These are phyloP conservation scores for Pseudomyrmex sp. DNA, from an alignment of 1,140 invertebrate species.

Conservation along the genomic window DNA sequence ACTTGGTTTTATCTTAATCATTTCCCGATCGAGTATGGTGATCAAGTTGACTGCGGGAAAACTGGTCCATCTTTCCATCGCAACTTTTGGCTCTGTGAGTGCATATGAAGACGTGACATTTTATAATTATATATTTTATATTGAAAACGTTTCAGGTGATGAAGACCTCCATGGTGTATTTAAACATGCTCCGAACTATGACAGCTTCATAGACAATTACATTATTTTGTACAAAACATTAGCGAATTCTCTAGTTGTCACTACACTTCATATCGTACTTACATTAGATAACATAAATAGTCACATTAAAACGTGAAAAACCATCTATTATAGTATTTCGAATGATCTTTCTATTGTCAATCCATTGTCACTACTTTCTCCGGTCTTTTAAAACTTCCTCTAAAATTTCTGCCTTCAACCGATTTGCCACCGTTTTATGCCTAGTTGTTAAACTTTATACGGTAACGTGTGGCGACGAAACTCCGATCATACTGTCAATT, in stretches of 20 bases:
- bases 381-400: no score
- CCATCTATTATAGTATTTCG: neutral
- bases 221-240: constrained; percentile 4
- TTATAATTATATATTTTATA: neutral
- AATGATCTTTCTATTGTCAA: neutral
- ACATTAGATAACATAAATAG: neutral
- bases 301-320: neutral
- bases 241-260: constrained; percentile 27
- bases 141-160: constrained; percentile 31
- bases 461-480: neutral
- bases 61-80: constrained; percentile 64
- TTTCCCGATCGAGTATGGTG: constrained; percentile 66
- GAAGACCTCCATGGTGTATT: constrained; percentile 46
- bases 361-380: no score
- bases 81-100: constrained; percentile 72
- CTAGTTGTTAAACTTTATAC: no score
- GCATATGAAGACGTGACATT: constrained; percentile 1
- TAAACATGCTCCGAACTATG: constrained; percentile 49
- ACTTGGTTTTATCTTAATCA: constrained; percentile 63
- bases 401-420: no score
- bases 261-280: neutral
- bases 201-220: constrained; percentile 5
- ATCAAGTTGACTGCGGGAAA: constrained; percentile 72
- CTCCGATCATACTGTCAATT: neutral
- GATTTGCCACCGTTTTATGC: no score